Evolutionary conservation across 2,888 invertebrate species (phyloP), one percentile per base, ranked within the genome.

Genomic region (Pseudococcus jackbeardsleyi): DNA sequence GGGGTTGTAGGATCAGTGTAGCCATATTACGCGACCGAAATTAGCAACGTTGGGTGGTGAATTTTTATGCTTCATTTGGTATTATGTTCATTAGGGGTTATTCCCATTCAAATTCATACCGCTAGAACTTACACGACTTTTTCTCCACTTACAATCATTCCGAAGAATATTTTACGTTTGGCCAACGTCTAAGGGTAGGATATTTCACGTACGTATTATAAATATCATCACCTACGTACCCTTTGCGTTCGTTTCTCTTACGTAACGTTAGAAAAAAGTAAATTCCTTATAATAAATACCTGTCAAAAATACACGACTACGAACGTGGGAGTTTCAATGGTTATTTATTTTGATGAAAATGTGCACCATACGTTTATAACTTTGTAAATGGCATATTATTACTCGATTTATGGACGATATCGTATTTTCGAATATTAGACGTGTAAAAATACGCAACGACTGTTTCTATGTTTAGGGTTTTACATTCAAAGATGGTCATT

Each of bases 61-160:
- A 68, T 68, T 68, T 68, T 68, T 68, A 68, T 26, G 68, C 68
- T 26, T 72, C 33, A 72, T 72, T 72, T 64, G 64, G 33, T 72
- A 17, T 72, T 72, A 72, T 72, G 33, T 26, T 72, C 33, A 33
- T 33, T 72, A 42, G 42, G 39, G 42, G 6, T 8, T 42, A 8
- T 12, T 33, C 72, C 33, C 72, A 72, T 72, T 72, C 19, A 72
- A 72, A 72, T 72, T 72, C 72, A 72, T 72, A 72, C 5, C 9
- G 9, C 19, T 17, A 72, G 68, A 72, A 72, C 33, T 72, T 72
- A 9, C 17, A 72, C 11, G 39, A 33, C 33, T 64, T 19, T 19
- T 68, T 68, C 68, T 68, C 33, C 4, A 72, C 33, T 15, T 33
- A 33, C 7, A 17, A 72, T 33, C 33, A 72, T 72, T 33, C 26